These are phyloP conservation scores for Drosophila parvula DNA, from an alignment of 1,140 invertebrate species.

Conservation along the genomic window DNA sequence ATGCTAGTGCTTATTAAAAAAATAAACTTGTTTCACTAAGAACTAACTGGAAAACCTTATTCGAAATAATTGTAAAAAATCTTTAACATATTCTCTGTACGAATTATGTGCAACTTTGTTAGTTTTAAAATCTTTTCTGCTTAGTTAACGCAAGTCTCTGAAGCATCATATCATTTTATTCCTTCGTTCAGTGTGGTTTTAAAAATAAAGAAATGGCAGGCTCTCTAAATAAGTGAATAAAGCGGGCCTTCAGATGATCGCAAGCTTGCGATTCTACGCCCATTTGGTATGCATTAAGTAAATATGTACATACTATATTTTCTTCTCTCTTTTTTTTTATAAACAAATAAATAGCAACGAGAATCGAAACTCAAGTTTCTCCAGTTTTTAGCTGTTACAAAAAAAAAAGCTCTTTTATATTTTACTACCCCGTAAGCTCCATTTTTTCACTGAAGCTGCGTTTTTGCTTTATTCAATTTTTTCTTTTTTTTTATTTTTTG, in stretches of 20 bases:
- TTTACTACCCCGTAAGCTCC: conserved; percentile 2
- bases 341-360: conserved; percentile 1
- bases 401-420: conserved; percentile 14
- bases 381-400: neutral
- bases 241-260: conserved; percentile 22
- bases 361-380: neutral
- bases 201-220: conserved; percentile 8
- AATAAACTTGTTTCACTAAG: no score
- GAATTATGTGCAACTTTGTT: no score
- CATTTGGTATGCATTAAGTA: conserved; percentile 36
- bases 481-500: neutral
- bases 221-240: conserved; percentile 27
- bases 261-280: conserved; percentile 3
- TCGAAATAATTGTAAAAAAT: no score
- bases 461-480: conserved; percentile 23
- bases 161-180: neutral
- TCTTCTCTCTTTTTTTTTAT: neutral
- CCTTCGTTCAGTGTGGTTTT: neutral
- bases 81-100: no score
- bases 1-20: no score
- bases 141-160: neutral
- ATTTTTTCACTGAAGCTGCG: neutral
- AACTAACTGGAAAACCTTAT: neutral
- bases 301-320: neutral
- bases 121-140: neutral